phyloP scores from a whole-genome alignment of 2,797 vertebrate genomes.

The Intellagama lesueurii region DNA sequence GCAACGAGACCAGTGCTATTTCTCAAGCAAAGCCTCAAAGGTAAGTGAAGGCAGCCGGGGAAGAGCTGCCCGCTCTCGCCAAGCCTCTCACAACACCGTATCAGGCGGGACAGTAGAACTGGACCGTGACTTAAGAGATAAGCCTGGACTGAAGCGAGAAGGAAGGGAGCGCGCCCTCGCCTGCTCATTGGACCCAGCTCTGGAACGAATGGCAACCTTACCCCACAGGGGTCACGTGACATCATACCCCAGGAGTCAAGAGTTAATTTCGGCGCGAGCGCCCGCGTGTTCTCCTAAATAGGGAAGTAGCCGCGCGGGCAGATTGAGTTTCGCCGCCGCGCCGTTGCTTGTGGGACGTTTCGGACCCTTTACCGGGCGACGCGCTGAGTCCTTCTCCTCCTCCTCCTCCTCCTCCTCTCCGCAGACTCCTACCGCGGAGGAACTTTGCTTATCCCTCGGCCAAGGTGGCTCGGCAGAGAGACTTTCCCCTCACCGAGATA shows the following conservation, averaged over 20 bases:
- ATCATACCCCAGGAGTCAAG: constrained; percentile 60
- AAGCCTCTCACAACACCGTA: background rate
- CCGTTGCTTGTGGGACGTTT: constrained; percentile 58
- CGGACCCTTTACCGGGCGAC: background rate
- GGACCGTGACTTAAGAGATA: constrained; percentile 43
- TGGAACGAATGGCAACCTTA: constrained; percentile 51
- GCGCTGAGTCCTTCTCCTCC: too few species aligned
- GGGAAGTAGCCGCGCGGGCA: constrained; percentile 58
- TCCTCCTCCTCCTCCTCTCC: background rate
- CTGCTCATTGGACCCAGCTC: constrained; percentile 5
- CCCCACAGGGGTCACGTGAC: constrained; percentile 57
- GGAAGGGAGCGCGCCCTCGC: background rate
- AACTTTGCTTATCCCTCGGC: background rate
- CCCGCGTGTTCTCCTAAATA: constrained; percentile 72
- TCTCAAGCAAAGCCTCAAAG: background rate
- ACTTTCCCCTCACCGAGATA: background rate
- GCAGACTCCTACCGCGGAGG: background rate
- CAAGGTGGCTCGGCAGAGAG: background rate
- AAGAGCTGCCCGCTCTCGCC: background rate
- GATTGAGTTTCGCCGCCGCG: constrained; percentile 62
- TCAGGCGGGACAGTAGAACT: constrained; percentile 30
- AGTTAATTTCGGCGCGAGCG: constrained; percentile 49
- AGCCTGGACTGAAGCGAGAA: constrained; percentile 6
- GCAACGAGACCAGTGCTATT: too few species aligned
- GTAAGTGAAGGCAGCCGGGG: background rate